Evolutionary conservation across 2,888 invertebrate genomes (phyloP), one percentile per base, ranked within the genome.

Genomic region (Cephus rjabovi): DNA sequence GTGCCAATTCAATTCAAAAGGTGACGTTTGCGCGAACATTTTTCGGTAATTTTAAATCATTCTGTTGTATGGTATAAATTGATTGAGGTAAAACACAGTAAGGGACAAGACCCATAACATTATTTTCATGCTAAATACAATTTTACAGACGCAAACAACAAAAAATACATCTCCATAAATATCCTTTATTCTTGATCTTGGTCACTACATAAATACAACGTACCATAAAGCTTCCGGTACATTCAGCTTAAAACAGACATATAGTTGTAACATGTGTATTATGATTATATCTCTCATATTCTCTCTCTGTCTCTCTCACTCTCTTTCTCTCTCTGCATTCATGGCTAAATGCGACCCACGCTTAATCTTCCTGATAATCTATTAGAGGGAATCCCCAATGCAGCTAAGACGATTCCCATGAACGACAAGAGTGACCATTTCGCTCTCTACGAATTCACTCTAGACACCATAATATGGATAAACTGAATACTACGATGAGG

Each of bases 151-250:
- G 0, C 9, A 23, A 23, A 56, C 15, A 9, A 56, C 23, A 56
- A 56, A 23, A 9, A 56, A 23, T 56, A 56, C 56, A 56, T 23
- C 15, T 40, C 15, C 56, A 23, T 23, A 56, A 56, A 56, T 56
- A 77, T 74, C 31, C 81, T 81, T 15, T 77, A 81, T 30, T 82
- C 80, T 40, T 75, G 75, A 33, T 80, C 80, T 56, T 76, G 76
- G 74, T 81, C 79, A 77, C 83, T 83, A 85, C 84, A 84, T 85
- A 84, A 84, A 84, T 83, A 85, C 84, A 81, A 83, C 81, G 81
- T 82, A 81, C 81, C 83, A 81, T 80, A 79, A 81, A 82, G 83
- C 79, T 81, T 83, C 79, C 79, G 78, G 75, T 82, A 83, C 79
- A 76, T 81, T 84, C 81, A 82, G 75, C 81, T 81, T 82, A 80